Base-by-base conservation (phyloP, 2,888 invertebrate genomes). In the Platynereis dumerilii region DNA sequence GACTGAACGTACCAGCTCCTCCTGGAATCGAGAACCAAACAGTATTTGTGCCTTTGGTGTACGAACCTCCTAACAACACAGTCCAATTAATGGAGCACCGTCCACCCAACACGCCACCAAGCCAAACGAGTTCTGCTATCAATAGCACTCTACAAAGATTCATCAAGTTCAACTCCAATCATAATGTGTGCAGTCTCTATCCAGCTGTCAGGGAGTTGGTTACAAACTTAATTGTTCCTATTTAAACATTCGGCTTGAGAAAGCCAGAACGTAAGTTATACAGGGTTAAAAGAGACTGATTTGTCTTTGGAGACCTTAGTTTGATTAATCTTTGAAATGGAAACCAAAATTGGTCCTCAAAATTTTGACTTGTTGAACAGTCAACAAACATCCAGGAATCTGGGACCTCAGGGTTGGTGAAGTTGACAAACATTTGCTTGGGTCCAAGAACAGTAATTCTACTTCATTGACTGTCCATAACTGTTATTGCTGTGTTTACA, bases 121-220 rank as follows among this genome's bases (percentile, higher is more conserved):
- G 39, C 60, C 70, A 34, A 22, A 34, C 69, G 12, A 24, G 20
- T n/a, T 22, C 45, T 12, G 75, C 78, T 58, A 75, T 82, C 54
- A 73, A 69, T 42, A 72, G 69, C 48, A 79, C 83, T 75, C 72
- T 85, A 34, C 80, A 79, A 60, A 72, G 81, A 17, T 84, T 80
- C 72, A 72, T 77, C 55, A 84, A 84, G 56, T 76, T 75, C 64
- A 78, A 80, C 66, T 77, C 78, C 42, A 76, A 77, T 61, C 74
- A 73, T 48, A 73, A 87, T 76, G 94, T 96, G 80, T 96, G 96
- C 83, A 92, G 94, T 20, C 88, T 96, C 62, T 95, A 92, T 85
- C 94, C 95, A 34, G 94, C 95, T 24, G 91, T 96, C 57, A 88
- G 94, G 70, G 95, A 96, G 85, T 86, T 96, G 65, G 86, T 96